Base-by-base conservation (phyloP, 2,888 invertebrate species). In the Copidosoma aretas region DNA sequence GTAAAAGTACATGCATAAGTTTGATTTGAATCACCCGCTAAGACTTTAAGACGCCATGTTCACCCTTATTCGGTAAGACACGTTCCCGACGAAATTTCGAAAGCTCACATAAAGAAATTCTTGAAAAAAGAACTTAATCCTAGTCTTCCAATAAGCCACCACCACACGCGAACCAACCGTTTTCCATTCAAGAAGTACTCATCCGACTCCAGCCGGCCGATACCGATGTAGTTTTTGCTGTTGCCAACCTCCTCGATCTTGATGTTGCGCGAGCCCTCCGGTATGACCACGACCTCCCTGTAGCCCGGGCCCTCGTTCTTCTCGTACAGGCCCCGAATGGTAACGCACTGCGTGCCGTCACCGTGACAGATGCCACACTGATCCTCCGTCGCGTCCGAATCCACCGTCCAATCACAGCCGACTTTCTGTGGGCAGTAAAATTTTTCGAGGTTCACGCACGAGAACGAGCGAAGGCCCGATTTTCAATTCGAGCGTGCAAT, bases 311-410 rank as follows among this genome's bases (percentile, higher is more conserved):
- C 85, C 54, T 85, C 83, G 10, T 84, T 83, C 60, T 84, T 82
- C 46, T 84, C 86, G 80, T 87, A 90, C 69, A 86, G 79, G 39
- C 87, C 86, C 49, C 87, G 86, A 10, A 87, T 84, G 1, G 88
- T 86, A 72, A 86, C 86, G 76, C 91, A 91, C 61, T 88, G 87
- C 0, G 88, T 88, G 1, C 90, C 90, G 79, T 91, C 89, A 0
- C 91, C 91, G 73, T 89, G 88, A 77, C 91, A 91, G 52, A 89
- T 85, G 1, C 91, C 91, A 77, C 91, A 91, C 41, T 86, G 84
- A 79, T 91, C 91, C 77, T 90, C 90, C 21, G 87, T 85, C 0
- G 90, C 89, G 64, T 86, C 85, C 0, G 90, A 90, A 77, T 90
- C 88, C 24, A 91, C 84, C 49, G 84, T 83, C 86, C 88, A 88